Evolutionary conservation across 2,113 vertebrate genomes (phyloP), one percentile per base, ranked within the genome.

Genomic region (Heterotis niloticus): DNA sequence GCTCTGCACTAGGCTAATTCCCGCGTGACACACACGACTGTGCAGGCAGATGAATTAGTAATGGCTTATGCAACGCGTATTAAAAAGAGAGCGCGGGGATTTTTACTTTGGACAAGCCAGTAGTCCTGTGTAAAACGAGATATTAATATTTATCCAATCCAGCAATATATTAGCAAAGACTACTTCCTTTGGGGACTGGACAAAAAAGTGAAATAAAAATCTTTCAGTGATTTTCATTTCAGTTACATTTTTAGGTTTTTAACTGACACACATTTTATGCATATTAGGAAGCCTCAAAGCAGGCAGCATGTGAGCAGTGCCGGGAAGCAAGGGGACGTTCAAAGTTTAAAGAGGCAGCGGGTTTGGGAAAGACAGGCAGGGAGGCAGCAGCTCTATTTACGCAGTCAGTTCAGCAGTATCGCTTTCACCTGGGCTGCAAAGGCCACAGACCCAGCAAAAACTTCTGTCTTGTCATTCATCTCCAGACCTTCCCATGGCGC

Each of bases 1-100:
- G 57, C 64, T 24, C 60, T 44, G 44, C 65, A 68, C 76, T 73
- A 77, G 66, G 70, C 79, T 82, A 82, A 83, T 81, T 82, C 80
- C 81, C 23, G 82, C 77, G 52, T 11, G 20, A 62, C 20, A 17
- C 59, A 62, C 3, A 62, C 20, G 59, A 17, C 14, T 75, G 59
- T 44, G 26, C 56, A 34, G 29, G 59, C 28, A 64, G 29, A 34
- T 75, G 11, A 76, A 76, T 65, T 24, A 28, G 29, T 65, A 76
- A 76, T 76, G 64, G 29, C 60, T 65, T 11, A 76, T 52, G 29
- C 75, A 76, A 52, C n/a, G 24, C 64, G 5, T 20, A 65, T 76
- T 76, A 64, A 75, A 75, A 72, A 56, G 34, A 76, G 62, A 65
- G 16, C 29, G 18, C 10, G 3, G 26, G 65, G 29, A 75, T 62